Evolutionary conservation across 2,888 invertebrate genomes (phyloP).

Genomic region (Frankliniella fusca): DNA sequence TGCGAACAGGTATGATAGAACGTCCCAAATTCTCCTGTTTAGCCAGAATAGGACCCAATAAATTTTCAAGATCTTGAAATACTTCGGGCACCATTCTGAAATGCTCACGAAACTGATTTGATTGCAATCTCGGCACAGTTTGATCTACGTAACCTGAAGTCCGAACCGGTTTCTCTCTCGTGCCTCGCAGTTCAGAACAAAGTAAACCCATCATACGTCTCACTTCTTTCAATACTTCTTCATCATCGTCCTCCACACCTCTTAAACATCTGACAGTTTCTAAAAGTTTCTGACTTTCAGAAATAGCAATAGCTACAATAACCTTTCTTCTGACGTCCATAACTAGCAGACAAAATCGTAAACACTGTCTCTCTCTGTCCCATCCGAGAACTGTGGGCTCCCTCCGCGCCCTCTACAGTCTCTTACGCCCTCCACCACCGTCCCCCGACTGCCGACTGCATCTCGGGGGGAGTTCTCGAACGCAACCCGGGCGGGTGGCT

Average conservation of each 20-base stretch:
- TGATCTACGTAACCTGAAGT: neutral
- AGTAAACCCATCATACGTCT: too few species aligned
- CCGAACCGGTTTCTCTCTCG: neutral
- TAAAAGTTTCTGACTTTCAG: too few species aligned
- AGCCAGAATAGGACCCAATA: neutral
- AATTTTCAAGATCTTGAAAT: neutral
- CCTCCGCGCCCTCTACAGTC: too few species aligned
- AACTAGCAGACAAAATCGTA: too few species aligned
- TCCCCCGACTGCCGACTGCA: neutral
- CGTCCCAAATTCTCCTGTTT: neutral
- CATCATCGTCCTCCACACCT: too few species aligned
- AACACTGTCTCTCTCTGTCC: neutral
- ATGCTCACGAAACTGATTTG: neutral
- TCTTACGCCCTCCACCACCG: neutral
- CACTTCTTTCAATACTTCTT: too few species aligned
- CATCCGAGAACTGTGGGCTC: neutral
- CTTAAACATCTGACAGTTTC: too few species aligned
- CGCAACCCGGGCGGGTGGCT: too few species aligned
- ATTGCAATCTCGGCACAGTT: neutral
- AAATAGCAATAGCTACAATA: too few species aligned
- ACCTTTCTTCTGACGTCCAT: too few species aligned
- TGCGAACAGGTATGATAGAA: neutral
- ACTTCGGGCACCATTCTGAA: neutral
- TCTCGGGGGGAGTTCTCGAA: constrained; percentile 15
- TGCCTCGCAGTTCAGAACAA: neutral